Base-by-base conservation (phyloP, 2,113 vertebrate species). In the Anseranas semipalmata region DNA sequence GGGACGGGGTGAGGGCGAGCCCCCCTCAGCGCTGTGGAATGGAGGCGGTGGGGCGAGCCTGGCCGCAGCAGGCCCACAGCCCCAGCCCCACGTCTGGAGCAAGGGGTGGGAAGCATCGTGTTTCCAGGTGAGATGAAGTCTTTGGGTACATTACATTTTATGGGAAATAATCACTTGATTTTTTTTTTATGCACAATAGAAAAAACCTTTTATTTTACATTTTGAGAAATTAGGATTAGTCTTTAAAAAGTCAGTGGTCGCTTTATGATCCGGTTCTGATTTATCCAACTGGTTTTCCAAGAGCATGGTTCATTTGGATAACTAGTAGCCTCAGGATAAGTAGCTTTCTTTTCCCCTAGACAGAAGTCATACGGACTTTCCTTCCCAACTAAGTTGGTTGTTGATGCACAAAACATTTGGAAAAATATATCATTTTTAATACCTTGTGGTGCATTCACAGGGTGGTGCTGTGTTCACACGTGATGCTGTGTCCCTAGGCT, bases 161-260 rank as follows among this genome's bases (percentile, higher is more conserved):
- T 30, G 35, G 46, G 50, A 62, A 80, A 60, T 12, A 21, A 78
- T 59, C 12, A 24, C 74, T 59, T 46, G n/a, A 24, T 41, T 8
- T 43, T 37, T 67, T 58, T 53, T 39, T 25, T 71, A 45, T 48
- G 13, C 22, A 50, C 22, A 33, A 46, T 35, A 39, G 46, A 15
- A 45, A 53, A 53, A 62, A 2, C 3, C 11, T 62, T 22, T 48
- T 78, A 16, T 67, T 85, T 88, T 75, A 48, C 37, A 62, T 46
- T 32, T 62, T 7, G 22, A 67, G 20, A 67, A 50, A 28, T 58
- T 17, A 53, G 46, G 28, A 19, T n/a, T 15, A 32, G 19, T 33
- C 35, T 58, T 45, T n/a, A 39, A 35, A 39, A 35, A 59, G 21
- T 0, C 7, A 3, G 12, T 0, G 0, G 14, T 43, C 1, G 1